Percentiles rank a stretch among this genome's conserved stretches.
Evolutionary conservation across 2,113 vertebrate species (phyloP).

Genomic region (Dolichallabes microphthalmus): DNA sequence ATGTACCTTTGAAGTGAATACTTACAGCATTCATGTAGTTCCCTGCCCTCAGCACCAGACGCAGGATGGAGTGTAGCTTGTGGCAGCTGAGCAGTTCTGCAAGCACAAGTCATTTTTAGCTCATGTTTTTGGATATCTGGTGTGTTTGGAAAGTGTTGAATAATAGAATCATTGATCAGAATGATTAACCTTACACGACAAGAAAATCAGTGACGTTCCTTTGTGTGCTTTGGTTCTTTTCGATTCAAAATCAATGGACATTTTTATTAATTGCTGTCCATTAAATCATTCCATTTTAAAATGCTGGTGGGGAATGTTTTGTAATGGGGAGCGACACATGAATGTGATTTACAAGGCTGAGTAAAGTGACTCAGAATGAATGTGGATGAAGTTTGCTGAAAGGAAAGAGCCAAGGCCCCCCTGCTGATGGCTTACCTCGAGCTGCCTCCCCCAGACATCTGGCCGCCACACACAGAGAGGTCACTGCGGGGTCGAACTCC

Average conservation of each 20-base stretch:
- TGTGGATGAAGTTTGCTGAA: conserved; percentile 31
- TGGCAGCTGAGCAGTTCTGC: conserved; percentile 78
- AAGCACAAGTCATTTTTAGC: conserved; percentile 33
- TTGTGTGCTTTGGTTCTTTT: neutral
- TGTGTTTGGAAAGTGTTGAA: neutral
- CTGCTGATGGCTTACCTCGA: conserved; percentile 71
- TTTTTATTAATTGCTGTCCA: neutral
- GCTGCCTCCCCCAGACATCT: conserved; percentile 77
- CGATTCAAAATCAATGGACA: neutral
- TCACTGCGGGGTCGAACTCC: conserved; percentile 79
- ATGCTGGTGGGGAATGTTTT: neutral
- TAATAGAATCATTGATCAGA: neutral
- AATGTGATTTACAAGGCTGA: conserved; percentile 39
- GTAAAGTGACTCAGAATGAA: conserved; percentile 4
- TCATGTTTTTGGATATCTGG: neutral
- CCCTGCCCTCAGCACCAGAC: conserved; percentile 79
- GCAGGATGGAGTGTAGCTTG: conserved; percentile 78
- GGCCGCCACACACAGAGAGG: conserved; percentile 79
- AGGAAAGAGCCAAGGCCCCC: conserved; percentile 51
- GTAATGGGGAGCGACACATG: neutral
- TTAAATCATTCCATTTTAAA: conserved; percentile 12
- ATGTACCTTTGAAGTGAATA: conserved; percentile 27
- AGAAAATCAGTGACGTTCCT: too few species aligned
- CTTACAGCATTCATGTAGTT: conserved; percentile 85
- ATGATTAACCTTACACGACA: neutral